Conservation (phyloP, 1,140 invertebrate genomes). For the Trichoplusia ni region DNA sequence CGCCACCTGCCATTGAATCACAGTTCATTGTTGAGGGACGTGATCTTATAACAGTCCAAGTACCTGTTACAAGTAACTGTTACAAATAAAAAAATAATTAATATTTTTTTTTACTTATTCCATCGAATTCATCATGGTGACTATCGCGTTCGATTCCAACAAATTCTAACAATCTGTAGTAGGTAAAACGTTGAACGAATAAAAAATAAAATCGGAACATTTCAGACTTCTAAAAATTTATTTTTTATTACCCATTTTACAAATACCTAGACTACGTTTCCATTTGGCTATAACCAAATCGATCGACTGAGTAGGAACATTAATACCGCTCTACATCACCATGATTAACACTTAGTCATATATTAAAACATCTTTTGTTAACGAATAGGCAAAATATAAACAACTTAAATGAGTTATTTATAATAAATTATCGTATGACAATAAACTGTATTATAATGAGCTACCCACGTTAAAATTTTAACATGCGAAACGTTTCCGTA, state of each 20-base stretch:
- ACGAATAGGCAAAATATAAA: background rate
- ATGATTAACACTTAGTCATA: slow-evolving; percentile 1
- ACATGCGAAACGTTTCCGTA: too few relatives aligned
- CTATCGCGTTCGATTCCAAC: too few relatives aligned
- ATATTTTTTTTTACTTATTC: slow-evolving; percentile 22
- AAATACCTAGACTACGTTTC: too few relatives aligned
- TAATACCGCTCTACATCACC: background rate
- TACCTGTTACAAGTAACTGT: slow-evolving; percentile 17
- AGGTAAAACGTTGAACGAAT: background rate
- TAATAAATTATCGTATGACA: slow-evolving; percentile 7
- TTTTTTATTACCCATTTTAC: too few relatives aligned
- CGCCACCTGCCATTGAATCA: slow-evolving; percentile 32
- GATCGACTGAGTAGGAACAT: background rate
- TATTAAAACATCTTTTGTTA: background rate
- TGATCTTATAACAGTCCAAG: slow-evolving; percentile 35
- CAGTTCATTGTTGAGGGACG: slow-evolving; percentile 28
- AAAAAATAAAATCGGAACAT: too few relatives aligned
- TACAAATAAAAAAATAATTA: slow-evolving; percentile 23
- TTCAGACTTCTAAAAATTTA: too few relatives aligned
- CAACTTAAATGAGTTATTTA: background rate
- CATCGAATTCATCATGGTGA: slow-evolving; percentile 14
- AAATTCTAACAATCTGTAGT: too few relatives aligned
- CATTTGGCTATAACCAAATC: slow-evolving; percentile 1
- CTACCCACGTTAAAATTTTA: background rate
- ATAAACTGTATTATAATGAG: slow-evolving; percentile 4